These are phyloP conservation scores for Apamea crenata DNA, from an alignment of 2,888 invertebrate genomes.

Conservation along the genomic window DNA sequence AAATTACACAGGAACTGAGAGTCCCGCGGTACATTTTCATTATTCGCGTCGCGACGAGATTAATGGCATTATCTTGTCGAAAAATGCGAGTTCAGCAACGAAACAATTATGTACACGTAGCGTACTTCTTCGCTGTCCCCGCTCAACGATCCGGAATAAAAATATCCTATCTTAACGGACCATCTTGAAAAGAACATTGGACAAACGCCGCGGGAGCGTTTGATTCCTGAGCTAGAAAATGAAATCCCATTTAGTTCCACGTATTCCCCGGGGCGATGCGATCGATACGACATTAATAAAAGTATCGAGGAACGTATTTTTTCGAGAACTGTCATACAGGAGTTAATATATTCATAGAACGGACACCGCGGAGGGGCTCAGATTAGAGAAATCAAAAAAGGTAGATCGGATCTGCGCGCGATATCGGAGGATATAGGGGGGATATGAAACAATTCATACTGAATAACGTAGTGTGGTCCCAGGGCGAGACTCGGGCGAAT, in stretches of 20 bases:
- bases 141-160: conserved; percentile 78
- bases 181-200: conserved; percentile 76
- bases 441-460: conserved; percentile 80
- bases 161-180: conserved; percentile 79
- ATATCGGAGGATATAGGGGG: conserved; percentile 50
- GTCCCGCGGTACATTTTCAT: conserved; percentile 82
- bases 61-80: conserved; percentile 85
- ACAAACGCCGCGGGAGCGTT: conserved; percentile 79
- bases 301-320: conserved; percentile 81
- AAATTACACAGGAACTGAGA: conserved; percentile 75
- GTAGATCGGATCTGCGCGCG: conserved; percentile 73
- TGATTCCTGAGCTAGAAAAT: conserved; percentile 89
- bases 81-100: conserved; percentile 81
- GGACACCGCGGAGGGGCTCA: conserved; percentile 78
- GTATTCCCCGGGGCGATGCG: conserved; percentile 76
- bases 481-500: conserved; percentile 63
- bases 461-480: conserved; percentile 49
- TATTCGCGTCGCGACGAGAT: conserved; percentile 79
- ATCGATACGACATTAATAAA: conserved; percentile 87
- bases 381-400: conserved; percentile 84
- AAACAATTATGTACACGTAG: conserved; percentile 81
- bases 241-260: conserved; percentile 84
- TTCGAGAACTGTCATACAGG: conserved; percentile 79
- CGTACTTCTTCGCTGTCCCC: conserved; percentile 65
- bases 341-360: conserved; percentile 87